Conservation (phyloP, 2,797 vertebrate species). For the Pangasius djambal region DNA sequence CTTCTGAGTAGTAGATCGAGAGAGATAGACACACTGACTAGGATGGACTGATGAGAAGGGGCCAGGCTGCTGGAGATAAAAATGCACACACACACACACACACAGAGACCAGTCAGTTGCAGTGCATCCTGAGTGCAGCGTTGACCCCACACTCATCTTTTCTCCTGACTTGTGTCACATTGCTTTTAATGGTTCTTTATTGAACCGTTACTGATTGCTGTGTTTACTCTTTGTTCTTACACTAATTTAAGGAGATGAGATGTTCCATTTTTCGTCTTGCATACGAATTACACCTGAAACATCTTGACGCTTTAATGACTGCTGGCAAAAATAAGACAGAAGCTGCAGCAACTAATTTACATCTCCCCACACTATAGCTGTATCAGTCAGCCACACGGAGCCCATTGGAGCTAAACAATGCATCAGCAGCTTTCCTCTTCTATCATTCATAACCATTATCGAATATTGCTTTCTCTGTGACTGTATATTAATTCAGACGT, state of each 20-base stretch:
- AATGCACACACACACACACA: slow-evolving; percentile 46
- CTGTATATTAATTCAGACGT: slow-evolving; percentile 52
- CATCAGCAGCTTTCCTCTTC: slow-evolving; percentile 61
- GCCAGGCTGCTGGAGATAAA: slow-evolving; percentile 66
- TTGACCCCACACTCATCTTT: neutral
- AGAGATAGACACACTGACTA: slow-evolving; percentile 74
- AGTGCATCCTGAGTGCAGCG: slow-evolving; percentile 1
- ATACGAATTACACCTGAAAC: slow-evolving; percentile 40
- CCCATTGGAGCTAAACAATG: slow-evolving; percentile 41
- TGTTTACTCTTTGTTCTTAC: slow-evolving; percentile 30
- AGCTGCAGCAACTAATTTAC: slow-evolving; percentile 41
- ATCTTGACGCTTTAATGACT: slow-evolving; percentile 34
- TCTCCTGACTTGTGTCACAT: slow-evolving; percentile 20
- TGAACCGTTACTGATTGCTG: slow-evolving; percentile 5
- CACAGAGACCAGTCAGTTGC: slow-evolving; percentile 41
- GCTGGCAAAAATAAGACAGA: slow-evolving; percentile 41
- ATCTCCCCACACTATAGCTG: slow-evolving; percentile 36
- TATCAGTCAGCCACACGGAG: slow-evolving; percentile 40
- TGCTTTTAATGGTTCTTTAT: slow-evolving; percentile 7
- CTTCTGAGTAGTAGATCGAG: slow-evolving; percentile 69
- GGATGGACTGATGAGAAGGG: slow-evolving; percentile 69
- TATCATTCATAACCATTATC: slow-evolving; percentile 62
- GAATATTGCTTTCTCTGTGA: slow-evolving; percentile 59
- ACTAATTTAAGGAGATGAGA: slow-evolving; percentile 18
- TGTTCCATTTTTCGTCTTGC: slow-evolving; percentile 11